A percentile compares a stretch with the other conserved stretches of the same genome.
Evolutionary conservation across 2,113 vertebrate species (phyloP).

Genomic region (Tympanuchus pallidicinctus): DNA sequence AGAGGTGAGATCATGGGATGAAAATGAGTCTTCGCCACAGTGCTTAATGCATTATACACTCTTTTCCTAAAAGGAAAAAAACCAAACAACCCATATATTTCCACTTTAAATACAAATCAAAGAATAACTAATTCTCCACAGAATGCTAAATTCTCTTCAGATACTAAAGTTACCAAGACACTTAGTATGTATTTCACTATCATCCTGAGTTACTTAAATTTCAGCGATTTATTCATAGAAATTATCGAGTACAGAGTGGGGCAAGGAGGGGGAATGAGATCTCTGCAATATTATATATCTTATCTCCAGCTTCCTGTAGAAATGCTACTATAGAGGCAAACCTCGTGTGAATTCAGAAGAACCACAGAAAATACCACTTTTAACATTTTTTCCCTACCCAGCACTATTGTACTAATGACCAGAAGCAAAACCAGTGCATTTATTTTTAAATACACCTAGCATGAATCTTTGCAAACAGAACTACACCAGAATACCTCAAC

Average conservation of each 20-base stretch:
- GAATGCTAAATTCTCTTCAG: slow-evolving; percentile 42
- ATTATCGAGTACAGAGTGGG: background rate
- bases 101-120: slow-evolving; percentile 67
- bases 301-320: slow-evolving; percentile 27
- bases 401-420: slow-evolving; percentile 69
- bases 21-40: slow-evolving; percentile 43
- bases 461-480: slow-evolving; percentile 75
- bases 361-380: slow-evolving; percentile 52
- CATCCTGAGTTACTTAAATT: background rate
- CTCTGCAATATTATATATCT: background rate
- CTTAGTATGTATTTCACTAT: background rate
- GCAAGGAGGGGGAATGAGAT: background rate
- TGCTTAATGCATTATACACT: background rate
- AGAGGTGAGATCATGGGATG: slow-evolving; percentile 30
- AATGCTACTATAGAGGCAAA: slow-evolving; percentile 40
- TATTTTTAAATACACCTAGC: slow-evolving; percentile 58
- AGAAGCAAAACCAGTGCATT: slow-evolving; percentile 37
- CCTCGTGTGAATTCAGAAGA: slow-evolving; percentile 53
- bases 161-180: slow-evolving; percentile 5
- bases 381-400: slow-evolving; percentile 54
- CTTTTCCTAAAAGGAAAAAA: background rate
- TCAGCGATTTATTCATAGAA: slow-evolving; percentile 23
- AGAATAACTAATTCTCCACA: slow-evolving; percentile 52
- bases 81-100: background rate
- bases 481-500: slow-evolving; percentile 69